Evolutionary conservation across 2,797 vertebrate genomes (phyloP).

Genomic region (Lepilemur ruficaudatus): DNA sequence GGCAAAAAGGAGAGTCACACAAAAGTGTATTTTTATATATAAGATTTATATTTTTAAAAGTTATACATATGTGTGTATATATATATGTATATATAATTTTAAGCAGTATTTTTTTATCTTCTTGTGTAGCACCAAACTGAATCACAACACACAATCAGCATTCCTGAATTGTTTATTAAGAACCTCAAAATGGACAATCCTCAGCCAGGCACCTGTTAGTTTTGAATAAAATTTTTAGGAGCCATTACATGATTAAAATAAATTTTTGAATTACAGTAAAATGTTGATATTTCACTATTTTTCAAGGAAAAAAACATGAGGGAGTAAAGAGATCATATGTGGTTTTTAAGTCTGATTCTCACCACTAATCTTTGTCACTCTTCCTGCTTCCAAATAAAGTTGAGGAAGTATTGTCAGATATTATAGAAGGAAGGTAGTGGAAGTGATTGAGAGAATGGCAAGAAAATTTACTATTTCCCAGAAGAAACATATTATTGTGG

Average conservation of each 20-base stretch:
- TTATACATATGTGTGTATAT: no score
- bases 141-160: background rate
- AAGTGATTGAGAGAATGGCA: background rate
- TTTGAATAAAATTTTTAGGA: background rate
- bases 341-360: background rate
- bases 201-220: background rate
- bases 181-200: background rate
- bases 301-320: background rate
- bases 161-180: background rate
- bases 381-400: background rate
- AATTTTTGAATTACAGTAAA: background rate
- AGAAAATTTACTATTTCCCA: background rate
- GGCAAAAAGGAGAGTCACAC: background rate
- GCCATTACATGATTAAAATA: background rate
- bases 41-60: background rate
- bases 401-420: background rate
- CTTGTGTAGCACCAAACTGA: background rate
- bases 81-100: background rate
- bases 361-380: background rate
- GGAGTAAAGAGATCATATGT: background rate
- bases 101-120: background rate
- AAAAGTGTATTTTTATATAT: background rate
- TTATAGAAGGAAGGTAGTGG: background rate
- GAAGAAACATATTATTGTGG: background rate
- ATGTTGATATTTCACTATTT: background rate